These are phyloP conservation scores for Tineola bisselliella DNA, from an alignment of 2,888 invertebrate species.

Conservation along the genomic window DNA sequence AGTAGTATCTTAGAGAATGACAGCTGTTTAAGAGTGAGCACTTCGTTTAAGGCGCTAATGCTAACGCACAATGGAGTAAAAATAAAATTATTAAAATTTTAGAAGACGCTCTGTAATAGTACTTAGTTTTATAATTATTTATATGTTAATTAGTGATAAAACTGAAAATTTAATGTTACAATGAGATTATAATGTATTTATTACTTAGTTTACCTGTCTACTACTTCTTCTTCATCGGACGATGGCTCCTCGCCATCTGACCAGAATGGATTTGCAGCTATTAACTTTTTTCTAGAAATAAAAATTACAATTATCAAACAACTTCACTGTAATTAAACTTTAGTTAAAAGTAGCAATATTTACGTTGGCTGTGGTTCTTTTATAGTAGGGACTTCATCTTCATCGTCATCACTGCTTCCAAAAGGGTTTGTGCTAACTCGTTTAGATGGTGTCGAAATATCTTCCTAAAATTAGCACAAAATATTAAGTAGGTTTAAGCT, in stretches of 20 bases:
- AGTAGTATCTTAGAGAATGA: too few relatives aligned
- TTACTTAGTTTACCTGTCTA: conserved; percentile 29
- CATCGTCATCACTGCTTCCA: conserved; percentile 73
- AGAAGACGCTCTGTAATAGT: background rate
- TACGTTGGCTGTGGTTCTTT: background rate
- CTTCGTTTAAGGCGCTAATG: too few relatives aligned
- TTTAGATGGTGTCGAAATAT: conserved; percentile 23
- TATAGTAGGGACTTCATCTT: conserved; percentile 49
- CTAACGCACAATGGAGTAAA: too few relatives aligned
- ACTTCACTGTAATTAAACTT: background rate
- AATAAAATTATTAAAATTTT: background rate
- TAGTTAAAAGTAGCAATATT: background rate
- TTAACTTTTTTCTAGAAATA: conserved; percentile 49
- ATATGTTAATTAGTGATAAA: too few relatives aligned
- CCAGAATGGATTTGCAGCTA: conserved; percentile 78
- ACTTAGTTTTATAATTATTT: background rate
- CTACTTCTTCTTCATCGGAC: conserved; percentile 54
- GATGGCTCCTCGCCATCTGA: conserved; percentile 75
- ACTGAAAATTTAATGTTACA: too few relatives aligned
- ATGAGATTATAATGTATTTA: too few relatives aligned
- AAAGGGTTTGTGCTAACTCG: conserved; percentile 73
- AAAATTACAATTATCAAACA: conserved; percentile 10
- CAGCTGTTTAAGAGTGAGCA: too few relatives aligned
- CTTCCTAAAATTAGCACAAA: conserved; percentile 25
- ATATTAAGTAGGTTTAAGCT: background rate